Evolutionary conservation across 2,888 invertebrate genomes (phyloP), one percentile per base, ranked within the genome.

Genomic region (Ectobius pallidus): DNA sequence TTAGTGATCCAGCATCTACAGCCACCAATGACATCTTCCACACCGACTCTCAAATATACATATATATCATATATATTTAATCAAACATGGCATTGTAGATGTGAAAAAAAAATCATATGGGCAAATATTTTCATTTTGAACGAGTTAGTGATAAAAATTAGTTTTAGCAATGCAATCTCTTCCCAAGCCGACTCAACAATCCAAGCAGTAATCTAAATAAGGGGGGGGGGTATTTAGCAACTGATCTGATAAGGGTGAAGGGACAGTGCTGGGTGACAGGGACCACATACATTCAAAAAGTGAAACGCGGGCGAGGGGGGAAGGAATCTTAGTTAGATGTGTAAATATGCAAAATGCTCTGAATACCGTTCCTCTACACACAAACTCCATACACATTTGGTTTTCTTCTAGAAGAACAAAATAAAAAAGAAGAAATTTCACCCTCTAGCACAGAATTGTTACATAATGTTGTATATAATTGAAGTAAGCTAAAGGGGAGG

Each of bases 391-490:
- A 73, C 62, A 61, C 68, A 72, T 55, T 55, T n/a, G n/a, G n/a
- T n/a, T 65, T 65, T 67, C 67, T 52, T 61, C 67, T 67, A 70
- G 42, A 69, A 70, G 25, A 73, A 73, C 32, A 69, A 44, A 69
- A 62, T 9, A 46, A 70, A 44, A 63, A 72, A 71, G 58, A 72
- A 70, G 63, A 73, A 73, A 73, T 65, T 70, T 67, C 70, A 70
- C 73, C 71, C 67, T 73, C 70, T 73, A 73, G 58, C 52, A 73
- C 73, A 73, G 70, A 70, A 73, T 70, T 70, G 14, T 67, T 70
- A 74, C 32, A 71, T 55, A 73, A 69, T 69, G 44, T 73, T 32
- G 67, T 71, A 63, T 68, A 71, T 71, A 68, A 73, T 67, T 69
- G 62, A 71, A 68, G 68, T 55, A 73, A 73, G 71, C 73, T 73